Conservation (phyloP, 1,140 invertebrate genomes). For the Drosophila erecta region DNA sequence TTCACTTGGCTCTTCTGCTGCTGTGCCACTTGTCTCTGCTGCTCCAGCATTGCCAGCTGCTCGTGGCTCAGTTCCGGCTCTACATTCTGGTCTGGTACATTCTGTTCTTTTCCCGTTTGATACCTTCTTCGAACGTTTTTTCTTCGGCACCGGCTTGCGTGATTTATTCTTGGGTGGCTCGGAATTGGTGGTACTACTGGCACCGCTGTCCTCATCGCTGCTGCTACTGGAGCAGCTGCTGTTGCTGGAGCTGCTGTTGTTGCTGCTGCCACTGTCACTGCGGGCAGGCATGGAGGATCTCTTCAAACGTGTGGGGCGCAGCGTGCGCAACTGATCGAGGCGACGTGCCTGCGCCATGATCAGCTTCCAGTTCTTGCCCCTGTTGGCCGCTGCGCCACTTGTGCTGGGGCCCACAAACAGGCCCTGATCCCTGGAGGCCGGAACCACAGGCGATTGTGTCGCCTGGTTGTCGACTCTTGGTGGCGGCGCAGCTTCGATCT, state of each 20-base stretch:
- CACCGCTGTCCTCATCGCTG: slow-evolving; percentile 31
- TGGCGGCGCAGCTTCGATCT: slow-evolving; percentile 17
- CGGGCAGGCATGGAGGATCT: slow-evolving; percentile 1
- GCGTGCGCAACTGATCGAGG: slow-evolving; percentile 30
- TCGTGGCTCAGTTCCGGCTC: too few relatives aligned
- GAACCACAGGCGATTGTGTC: background rate
- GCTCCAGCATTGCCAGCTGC: background rate
- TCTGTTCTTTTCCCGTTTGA: background rate
- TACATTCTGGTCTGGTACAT: background rate
- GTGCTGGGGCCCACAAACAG: slow-evolving; percentile 74
- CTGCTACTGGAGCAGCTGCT: slow-evolving; percentile 17
- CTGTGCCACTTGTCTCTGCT: background rate
- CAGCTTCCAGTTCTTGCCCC: slow-evolving; percentile 63
- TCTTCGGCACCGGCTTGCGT: slow-evolving; percentile 15
- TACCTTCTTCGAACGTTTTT: slow-evolving; percentile 7
- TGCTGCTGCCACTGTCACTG: slow-evolving; percentile 22
- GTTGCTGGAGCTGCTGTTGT: slow-evolving; percentile 14
- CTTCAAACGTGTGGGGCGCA: slow-evolving; percentile 25
- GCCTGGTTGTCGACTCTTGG: background rate
- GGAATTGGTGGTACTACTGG: slow-evolving; percentile 15
- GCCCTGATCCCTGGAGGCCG: slow-evolving; percentile 13
- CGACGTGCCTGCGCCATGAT: slow-evolving; percentile 56
- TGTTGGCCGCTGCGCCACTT: slow-evolving; percentile 57
- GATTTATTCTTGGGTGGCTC: slow-evolving; percentile 14
- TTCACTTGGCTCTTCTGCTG: background rate